Evolutionary conservation across 1,140 invertebrate genomes (phyloP), one percentile per base, ranked within the genome.

Genomic region (Tachypleus tridentatus): DNA sequence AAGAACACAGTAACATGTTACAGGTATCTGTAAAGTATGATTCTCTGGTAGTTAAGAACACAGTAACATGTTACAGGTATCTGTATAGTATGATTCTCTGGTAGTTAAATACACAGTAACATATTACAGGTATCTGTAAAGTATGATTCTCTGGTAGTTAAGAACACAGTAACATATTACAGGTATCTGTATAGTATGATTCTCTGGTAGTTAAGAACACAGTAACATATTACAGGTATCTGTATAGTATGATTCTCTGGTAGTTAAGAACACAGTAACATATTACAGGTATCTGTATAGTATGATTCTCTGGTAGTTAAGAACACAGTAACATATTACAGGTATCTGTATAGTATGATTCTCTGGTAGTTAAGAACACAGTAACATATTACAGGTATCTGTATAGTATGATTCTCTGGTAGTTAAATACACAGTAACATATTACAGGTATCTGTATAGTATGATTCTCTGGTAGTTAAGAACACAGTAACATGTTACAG

Each of bases 261-360:
- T 29, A 29, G 29, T 29, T 29, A 29, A 29, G 29, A 29, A 29
- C 29, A n/a, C n/a, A n/a, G n/a, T n/a, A n/a, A n/a, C n/a, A n/a
- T n/a, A n/a, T n/a, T n/a, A n/a, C 73, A 97, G 76, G 71, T 78
- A 83, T 54, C 83, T 85, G 67, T 9, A 73, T n/a, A n/a, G n/a
- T n/a, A n/a, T n/a, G n/a, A n/a, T n/a, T n/a, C n/a, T n/a, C n/a
- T n/a, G n/a, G n/a, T n/a, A n/a, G n/a, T n/a, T n/a, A 68, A 57
- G 60, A 11, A 58, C 52, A 59, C 9, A 64, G 29, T 62, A 58
- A 54, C 51, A 58, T 51, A 11, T 5, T 10, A 59, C 49, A 64
- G 51, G 61, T 9, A 63, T 52, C 9, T n/a, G 5, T n/a, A 49
- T 48, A 29, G 6, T 64, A 3, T 49, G 8, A 64, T 8, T 7